Base-by-base conservation (phyloP, 1,140 invertebrate species). In the Drosophila neocordata region DNA sequence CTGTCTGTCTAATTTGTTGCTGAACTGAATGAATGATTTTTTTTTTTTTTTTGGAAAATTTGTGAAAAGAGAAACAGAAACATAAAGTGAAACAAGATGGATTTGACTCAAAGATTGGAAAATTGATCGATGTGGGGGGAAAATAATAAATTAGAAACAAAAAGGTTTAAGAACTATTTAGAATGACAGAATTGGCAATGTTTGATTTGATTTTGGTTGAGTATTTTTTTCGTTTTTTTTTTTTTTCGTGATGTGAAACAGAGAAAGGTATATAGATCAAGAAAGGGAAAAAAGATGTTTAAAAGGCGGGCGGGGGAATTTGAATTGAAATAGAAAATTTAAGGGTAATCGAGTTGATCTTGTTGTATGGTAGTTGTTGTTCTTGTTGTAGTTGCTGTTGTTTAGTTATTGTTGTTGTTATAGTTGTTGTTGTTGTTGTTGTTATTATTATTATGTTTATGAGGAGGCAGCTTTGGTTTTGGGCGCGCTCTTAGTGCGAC, bases 381-480 rank as follows among this genome's bases (percentile, higher is more conserved):
- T 66, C 66, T 83, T 78, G 65, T 62, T 73, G 64, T 77, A 76
- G 57, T 87, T 73, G 63, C 73, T 73, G 48, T 79, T 69, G 73
- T 79, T 55, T 66, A 59, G 60, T 78, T 72, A 64, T 48, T 59
- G 44, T 73, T 77, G 73, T 77, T 51, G 44, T 73, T 71, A 53
- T 79, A 15, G 37, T 71, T 51, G 61, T 69, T 68, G 48, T 70
- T 65, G 56, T 73, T 70, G 58, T 73, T 55, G 61, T 67, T 51
- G 55, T 70, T 53, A 34, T 56, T 15, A 20, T 66, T 60, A 55
- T 64, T 80, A 90, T 89, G 85, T 85, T 91, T 91, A 91, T 84
- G 89, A 90, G 71, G 91, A 81, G 63, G 92, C 89, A 73, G 92
- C 92, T 85, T 90, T 90, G 89, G 89, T 75, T 90, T 90, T 91